Conservation (phyloP, 2,888 invertebrate genomes). For the Cheilosia impressa region DNA sequence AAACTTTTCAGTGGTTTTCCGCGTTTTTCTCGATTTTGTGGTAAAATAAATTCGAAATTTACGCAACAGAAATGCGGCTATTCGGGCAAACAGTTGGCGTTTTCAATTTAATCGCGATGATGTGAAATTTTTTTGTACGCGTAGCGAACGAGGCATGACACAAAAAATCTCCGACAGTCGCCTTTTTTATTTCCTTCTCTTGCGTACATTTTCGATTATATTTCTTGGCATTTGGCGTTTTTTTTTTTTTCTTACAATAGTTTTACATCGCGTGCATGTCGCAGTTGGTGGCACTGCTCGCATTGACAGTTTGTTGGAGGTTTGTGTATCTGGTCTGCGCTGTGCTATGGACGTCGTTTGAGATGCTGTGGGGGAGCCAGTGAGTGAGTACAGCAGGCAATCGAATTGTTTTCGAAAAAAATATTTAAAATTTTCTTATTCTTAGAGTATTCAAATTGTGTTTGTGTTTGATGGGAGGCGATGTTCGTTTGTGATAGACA, state of each 20-base stretch:
- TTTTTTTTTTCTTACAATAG: background rate
- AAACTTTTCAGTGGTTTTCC: slow-evolving; percentile 72
- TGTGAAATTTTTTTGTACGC: slow-evolving; percentile 64
- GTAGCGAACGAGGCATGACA: slow-evolving; percentile 74
- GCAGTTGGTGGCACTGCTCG: slow-evolving; percentile 43
- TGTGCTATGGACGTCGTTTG: slow-evolving; percentile 18
- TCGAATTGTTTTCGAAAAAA: too few relatives aligned
- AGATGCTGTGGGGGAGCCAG: too few relatives aligned
- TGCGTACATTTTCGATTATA: slow-evolving; percentile 75
- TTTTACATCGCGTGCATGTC: background rate
- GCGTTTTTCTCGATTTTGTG: slow-evolving; percentile 55
- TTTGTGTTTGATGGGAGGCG: too few relatives aligned
- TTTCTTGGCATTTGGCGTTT: slow-evolving; percentile 70
- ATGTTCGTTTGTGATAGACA: too few relatives aligned
- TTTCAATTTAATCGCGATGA: slow-evolving; percentile 69
- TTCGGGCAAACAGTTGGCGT: slow-evolving; percentile 43
- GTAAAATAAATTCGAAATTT: slow-evolving; percentile 42
- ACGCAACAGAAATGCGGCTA: slow-evolving; percentile 52
- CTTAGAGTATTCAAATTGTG: too few relatives aligned
- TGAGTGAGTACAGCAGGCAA: too few relatives aligned
- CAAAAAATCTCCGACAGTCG: slow-evolving; percentile 70
- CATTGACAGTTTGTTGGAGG: slow-evolving; percentile 18
- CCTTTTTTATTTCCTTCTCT: slow-evolving; percentile 73
- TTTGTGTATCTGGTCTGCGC: slow-evolving; percentile 26
- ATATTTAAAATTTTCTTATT: too few relatives aligned